Base-by-base conservation (phyloP, 2,797 vertebrate genomes). In the Coregonus ussuriensis region DNA sequence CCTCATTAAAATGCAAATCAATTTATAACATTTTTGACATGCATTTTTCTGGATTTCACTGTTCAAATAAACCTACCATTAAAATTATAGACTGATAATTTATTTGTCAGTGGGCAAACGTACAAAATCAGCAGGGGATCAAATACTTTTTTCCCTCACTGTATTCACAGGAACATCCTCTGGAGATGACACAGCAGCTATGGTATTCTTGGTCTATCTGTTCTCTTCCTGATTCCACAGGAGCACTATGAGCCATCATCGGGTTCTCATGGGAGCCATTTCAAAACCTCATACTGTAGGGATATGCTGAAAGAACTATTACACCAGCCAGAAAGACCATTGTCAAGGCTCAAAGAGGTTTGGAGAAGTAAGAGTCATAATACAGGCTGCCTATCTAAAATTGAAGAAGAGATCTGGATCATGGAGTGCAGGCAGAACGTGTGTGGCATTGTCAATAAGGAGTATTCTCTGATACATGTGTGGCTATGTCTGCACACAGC, bases 391-490 rank as follows among this genome's bases (percentile, higher is more conserved):
- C 76, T 80, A 82, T 81, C 63, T 9, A 71, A 76, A 47, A 29
- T 74, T 56, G 35, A 63, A 51, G 56, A 47, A 4, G 35, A 62
- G 78, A 85, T 68, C 47, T 53, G 25, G 16, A 56, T 72, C 52
- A 29, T 11, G 4, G 33, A 25, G 11, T 72, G 14, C 4, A 51
- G 77, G 66, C 85, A 89, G 86, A 80, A 70, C 18, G 81, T 25
- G 37, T 47, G 47, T 83, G 83, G 87, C 83, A 88, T 81, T 79
- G 69, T 79, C 71, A 83, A 70, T 81, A 75, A 82, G 77, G 77
- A 70, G 53, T 75, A 59, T 52, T 16, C 73, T 59, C 37, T 78
- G 80, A 83, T 80, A 71, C 37, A 47, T 2, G 1, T 35, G 66
- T 68, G 66, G 16, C 14, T 21, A 69, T 74, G 59, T 52, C 69